These are phyloP conservation scores for Drosophila imparisetae DNA, from an alignment of 2,888 invertebrate genomes.

Conservation along the genomic window DNA sequence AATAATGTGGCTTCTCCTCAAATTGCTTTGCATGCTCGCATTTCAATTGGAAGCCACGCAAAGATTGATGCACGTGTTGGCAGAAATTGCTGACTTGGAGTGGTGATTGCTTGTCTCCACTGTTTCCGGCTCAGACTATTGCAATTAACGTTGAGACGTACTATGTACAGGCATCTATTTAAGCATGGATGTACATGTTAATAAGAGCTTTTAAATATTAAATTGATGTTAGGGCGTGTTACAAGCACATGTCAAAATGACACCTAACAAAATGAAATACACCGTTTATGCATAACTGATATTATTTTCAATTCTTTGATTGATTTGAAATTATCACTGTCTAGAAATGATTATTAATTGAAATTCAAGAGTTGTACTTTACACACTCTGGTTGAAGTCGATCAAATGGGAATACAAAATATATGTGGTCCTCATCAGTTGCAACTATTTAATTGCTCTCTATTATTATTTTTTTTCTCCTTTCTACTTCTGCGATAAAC, in stretches of 20 bases:
- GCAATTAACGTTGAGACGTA: constrained; percentile 26
- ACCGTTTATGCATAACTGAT: not conserved
- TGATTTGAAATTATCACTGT: not conserved
- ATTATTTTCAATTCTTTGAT: not conserved
- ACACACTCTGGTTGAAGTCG: not conserved
- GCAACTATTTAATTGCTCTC: not conserved
- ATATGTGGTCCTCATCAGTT: not conserved
- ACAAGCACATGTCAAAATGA: not conserved
- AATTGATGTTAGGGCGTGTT: constrained; percentile 5
- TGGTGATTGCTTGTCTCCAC: constrained; percentile 46
- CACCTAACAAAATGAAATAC: not conserved
- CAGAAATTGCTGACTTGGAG: constrained; percentile 54
- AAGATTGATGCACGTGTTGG: constrained; percentile 38
- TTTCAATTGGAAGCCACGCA: constrained; percentile 53
- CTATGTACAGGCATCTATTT: not conserved
- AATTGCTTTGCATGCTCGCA: constrained; percentile 62
- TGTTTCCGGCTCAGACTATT: constrained; percentile 51
- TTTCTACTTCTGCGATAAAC: not conserved
- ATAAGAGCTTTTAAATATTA: constrained; percentile 5
- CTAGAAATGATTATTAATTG: not conserved
- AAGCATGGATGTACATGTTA: constrained; percentile 9
- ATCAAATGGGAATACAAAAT: not conserved
- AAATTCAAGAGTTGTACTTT: not conserved
- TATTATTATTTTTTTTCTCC: not conserved
- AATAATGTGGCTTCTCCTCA: constrained; percentile 54